Percentiles rank a stretch among this genome's conserved stretches.
Conservation (phyloP, 2,113 vertebrate species). For the Lophotis ruficrista region DNA sequence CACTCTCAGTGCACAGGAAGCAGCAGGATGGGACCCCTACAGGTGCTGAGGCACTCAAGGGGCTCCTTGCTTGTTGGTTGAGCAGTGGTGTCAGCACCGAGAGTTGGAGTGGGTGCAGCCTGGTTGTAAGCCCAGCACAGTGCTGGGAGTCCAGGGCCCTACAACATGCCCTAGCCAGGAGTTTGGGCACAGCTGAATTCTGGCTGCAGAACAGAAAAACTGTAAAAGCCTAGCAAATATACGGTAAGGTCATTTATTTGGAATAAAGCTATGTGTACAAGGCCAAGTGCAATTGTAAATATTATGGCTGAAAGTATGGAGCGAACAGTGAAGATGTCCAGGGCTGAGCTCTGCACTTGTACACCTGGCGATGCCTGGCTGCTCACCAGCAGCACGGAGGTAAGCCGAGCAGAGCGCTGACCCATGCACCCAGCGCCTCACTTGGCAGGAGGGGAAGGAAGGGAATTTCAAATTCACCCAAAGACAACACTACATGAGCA, state of each 20-base stretch:
- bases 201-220: background rate
- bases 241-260: background rate
- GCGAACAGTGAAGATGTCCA: background rate
- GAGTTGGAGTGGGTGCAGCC: background rate
- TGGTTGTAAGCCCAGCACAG: background rate
- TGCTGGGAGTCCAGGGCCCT: background rate
- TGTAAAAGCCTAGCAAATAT: background rate
- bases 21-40: background rate
- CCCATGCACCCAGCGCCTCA: background rate
- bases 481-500: background rate
- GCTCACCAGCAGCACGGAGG: background rate
- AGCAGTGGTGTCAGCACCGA: background rate
- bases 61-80: background rate
- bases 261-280: background rate
- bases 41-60: background rate
- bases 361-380: conserved; percentile 13
- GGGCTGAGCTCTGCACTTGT: background rate
- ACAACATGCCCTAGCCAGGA: background rate
- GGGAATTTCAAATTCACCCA: background rate
- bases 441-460: background rate
- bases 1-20: fast-evolving
- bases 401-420: background rate
- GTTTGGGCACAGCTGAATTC: background rate
- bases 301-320: background rate
- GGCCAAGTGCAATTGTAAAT: conserved; percentile 20